Conservation (phyloP, 2,797 vertebrate species). For the Mareca penelope region DNA sequence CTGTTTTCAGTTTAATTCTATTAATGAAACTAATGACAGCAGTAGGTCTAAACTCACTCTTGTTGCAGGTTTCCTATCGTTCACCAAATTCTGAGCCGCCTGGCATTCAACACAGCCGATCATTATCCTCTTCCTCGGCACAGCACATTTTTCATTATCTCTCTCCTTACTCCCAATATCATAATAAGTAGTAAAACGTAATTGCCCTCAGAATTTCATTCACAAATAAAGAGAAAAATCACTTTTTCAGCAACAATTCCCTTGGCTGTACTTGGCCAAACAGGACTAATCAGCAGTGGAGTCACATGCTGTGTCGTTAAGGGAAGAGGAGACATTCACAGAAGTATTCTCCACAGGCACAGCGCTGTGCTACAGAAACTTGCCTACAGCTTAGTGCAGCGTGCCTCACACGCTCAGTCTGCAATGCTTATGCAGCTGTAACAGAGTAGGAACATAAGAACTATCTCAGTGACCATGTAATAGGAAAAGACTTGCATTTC, state of each 20-base stretch:
- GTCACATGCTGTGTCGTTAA: not conserved
- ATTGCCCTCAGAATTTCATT: not conserved
- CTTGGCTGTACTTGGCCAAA: not conserved
- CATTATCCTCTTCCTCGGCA: not conserved
- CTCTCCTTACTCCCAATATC: not conserved
- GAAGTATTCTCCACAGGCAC: not conserved
- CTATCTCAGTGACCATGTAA: not conserved
- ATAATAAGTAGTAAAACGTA: not conserved
- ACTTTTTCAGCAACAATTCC: not conserved
- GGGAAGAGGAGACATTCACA: not conserved
- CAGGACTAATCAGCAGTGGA: not conserved
- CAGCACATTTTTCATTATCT: not conserved
- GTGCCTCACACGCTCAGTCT: not conserved
- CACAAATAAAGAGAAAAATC: not conserved
- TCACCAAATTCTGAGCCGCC: not conserved
- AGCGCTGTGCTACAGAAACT: not conserved
- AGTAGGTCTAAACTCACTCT: not conserved
- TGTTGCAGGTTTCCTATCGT: not conserved
- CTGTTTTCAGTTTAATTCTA: conserved; percentile 32
- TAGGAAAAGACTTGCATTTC: not conserved
- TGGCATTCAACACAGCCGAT: not conserved
- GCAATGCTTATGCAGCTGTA: not conserved
- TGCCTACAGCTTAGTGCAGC: not conserved
- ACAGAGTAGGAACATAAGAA: not conserved
- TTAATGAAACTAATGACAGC: conserved; percentile 11